A percentile compares a stretch with the other conserved stretches of the same genome.
Conservation (phyloP, 1,140 invertebrate species). For the Sinella curviseta region DNA sequence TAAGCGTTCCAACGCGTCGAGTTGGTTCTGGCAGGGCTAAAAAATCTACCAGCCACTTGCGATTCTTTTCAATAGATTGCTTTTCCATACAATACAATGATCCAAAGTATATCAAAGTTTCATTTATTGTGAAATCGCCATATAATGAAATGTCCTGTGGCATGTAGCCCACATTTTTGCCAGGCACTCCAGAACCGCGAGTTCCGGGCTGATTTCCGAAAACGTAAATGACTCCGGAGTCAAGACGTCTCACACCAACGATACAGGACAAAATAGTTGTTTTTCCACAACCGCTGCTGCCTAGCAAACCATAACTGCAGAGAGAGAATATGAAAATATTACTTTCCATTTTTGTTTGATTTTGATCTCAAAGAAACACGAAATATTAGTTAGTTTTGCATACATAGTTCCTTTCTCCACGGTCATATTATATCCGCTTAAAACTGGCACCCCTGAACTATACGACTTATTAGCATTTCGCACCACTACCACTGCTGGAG, state of each 20-base stretch:
- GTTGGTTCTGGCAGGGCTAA: slow-evolving; percentile 31
- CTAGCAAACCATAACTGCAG: slow-evolving; percentile 55
- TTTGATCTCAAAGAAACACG: neutral
- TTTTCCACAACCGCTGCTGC: slow-evolving; percentile 58
- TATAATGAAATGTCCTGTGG: slow-evolving; percentile 56
- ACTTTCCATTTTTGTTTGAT: neutral
- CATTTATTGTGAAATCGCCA: slow-evolving; percentile 38
- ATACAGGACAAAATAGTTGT: slow-evolving; percentile 56
- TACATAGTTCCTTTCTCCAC: slow-evolving; percentile 56
- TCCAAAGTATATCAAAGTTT: slow-evolving; percentile 43
- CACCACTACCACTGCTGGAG: neutral
- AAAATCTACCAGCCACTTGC: slow-evolving; percentile 40
- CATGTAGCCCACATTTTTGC: slow-evolving; percentile 53
- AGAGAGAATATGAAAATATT: neutral
- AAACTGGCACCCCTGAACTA: slow-evolving; percentile 44
- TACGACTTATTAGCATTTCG: slow-evolving; percentile 9
- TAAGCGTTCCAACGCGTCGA: slow-evolving; percentile 32
- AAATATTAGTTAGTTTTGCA: neutral
- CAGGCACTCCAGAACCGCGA: slow-evolving; percentile 54
- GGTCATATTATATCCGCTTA: slow-evolving; percentile 54
- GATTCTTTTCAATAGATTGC: slow-evolving; percentile 30
- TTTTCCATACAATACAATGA: slow-evolving; percentile 32
- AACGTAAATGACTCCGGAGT: slow-evolving; percentile 53
- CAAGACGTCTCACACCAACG: slow-evolving; percentile 53
- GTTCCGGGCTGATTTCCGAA: slow-evolving; percentile 54